These are phyloP conservation scores for Condylura cristata DNA, from an alignment of 2,113 vertebrate species.

Conservation along the genomic window DNA sequence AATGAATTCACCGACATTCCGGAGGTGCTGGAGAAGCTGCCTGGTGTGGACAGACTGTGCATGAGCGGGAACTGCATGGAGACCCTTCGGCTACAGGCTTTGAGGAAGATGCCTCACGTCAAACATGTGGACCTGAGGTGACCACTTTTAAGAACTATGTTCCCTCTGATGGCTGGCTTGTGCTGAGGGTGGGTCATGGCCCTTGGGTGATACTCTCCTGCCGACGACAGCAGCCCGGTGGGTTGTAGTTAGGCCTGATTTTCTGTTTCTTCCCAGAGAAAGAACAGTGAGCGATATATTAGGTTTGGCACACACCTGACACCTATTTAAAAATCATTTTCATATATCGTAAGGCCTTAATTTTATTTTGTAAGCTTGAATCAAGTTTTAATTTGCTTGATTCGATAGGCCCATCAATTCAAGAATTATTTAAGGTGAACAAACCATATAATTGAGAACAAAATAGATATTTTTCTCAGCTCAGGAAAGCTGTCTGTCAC, in stretches of 20 bases:
- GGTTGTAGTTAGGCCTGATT: neutral
- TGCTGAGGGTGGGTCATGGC: neutral
- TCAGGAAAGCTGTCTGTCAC: too few relatives aligned
- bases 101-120: slow-evolving; percentile 92
- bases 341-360: neutral
- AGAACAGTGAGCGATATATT: neutral
- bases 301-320: neutral
- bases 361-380: neutral
- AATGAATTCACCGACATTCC: slow-evolving; percentile 95
- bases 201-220: neutral
- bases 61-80: slow-evolving; percentile 96
- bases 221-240: neutral
- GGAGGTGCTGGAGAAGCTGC: slow-evolving; percentile 92
- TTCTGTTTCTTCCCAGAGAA: neutral
- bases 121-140: slow-evolving; percentile 97
- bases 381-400: neutral
- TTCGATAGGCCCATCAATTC: neutral
- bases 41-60: slow-evolving; percentile 95
- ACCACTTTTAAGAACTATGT: neutral
- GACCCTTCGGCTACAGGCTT: slow-evolving; percentile 89
- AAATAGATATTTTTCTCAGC: neutral
- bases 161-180: neutral
- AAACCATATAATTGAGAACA: neutral
- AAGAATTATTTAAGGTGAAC: neutral
- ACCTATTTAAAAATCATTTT: neutral